Evolutionary conservation across 1,140 invertebrate species (phyloP).

Genomic region (Sinonovacula constricta): DNA sequence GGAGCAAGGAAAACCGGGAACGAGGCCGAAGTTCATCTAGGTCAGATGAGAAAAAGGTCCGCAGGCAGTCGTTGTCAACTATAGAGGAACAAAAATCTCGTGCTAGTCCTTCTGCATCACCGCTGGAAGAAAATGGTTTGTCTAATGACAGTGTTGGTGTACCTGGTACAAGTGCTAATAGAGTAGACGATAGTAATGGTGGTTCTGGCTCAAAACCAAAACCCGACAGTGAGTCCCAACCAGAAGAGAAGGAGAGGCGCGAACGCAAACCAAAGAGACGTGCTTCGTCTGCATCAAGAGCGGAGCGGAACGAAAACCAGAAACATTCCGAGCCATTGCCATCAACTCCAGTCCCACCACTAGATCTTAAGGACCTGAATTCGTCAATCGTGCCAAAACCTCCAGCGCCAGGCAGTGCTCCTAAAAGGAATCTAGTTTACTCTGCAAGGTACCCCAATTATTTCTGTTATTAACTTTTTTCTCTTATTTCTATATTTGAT

Average conservation of each 20-base stretch:
- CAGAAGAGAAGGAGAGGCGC: slow-evolving; percentile 18
- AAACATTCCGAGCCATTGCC: slow-evolving; percentile 41
- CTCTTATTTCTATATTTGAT: not conserved
- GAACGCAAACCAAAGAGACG: slow-evolving; percentile 48
- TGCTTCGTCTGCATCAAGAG: slow-evolving; percentile 60
- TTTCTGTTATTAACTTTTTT: slow-evolving; percentile 22
- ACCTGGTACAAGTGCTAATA: not conserved
- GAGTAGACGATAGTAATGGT: too few relatives aligned
- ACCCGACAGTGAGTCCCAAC: too few relatives aligned
- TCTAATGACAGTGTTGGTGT: slow-evolving; percentile 14
- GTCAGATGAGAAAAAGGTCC: slow-evolving; percentile 41
- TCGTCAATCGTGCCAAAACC: slow-evolving; percentile 56
- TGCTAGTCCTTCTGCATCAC: slow-evolving; percentile 31
- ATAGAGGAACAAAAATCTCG: slow-evolving; percentile 46
- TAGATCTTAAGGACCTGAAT: slow-evolving; percentile 50
- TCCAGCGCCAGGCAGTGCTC: slow-evolving; percentile 60
- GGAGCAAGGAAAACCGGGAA: slow-evolving; percentile 31
- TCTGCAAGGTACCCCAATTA: slow-evolving; percentile 68
- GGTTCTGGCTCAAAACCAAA: not conserved
- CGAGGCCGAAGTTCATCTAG: slow-evolving; percentile 22
- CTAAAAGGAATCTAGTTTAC: slow-evolving; percentile 60
- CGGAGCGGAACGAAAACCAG: slow-evolving; percentile 41
- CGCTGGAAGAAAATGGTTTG: slow-evolving; percentile 30
- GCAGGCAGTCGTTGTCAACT: slow-evolving; percentile 51
- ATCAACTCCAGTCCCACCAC: slow-evolving; percentile 50